Base-by-base conservation (phyloP, 2,113 vertebrate genomes). In the Riparia riparia region DNA sequence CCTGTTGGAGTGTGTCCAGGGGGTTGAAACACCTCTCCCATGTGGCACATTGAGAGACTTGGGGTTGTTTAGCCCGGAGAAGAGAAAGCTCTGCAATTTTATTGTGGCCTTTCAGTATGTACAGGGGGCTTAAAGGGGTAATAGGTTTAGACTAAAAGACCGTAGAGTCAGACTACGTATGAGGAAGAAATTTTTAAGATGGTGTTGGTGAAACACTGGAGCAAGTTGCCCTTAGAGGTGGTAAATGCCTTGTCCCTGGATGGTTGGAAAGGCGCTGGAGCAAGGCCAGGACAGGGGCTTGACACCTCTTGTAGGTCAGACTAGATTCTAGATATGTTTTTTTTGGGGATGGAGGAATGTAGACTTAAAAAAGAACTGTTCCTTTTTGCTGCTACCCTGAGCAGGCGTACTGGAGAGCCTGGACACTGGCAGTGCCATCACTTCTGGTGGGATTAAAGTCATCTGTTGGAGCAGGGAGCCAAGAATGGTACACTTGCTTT, bases 111-210 rank as follows among this genome's bases (percentile, higher is more conserved):
- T 74, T 22, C 31, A 56, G 10, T 54, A 29, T 1, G 0, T 82
- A 37, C 12, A 47, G 31, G 24, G 14, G 6, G 39, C 28, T 61
- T 66, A n/a, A 80, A 58, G 12, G 20, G 3, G 8, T 19, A 66
- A 28, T 37, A 37, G 34, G 11, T 74, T 83, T 37, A 53, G 57
- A 68, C 22, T 39, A 10, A 10, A 68, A 21, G 26, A 53, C 3
- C 0, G 0, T 28, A 32, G 11, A 56, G 64, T 86, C 4, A 73
- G 45, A 18, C 22, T 41, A 13, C 0, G 0, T 42, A 4, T 34
- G 12, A 41, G 17, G 26, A 77, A 73, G 29, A 54, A 19, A 31
- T 44, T 49, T 32, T 69, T 63, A 3, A 1, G 0, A 2, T 53
- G 10, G 7, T 14, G 2, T 3, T 73, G 34, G 49, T 63, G 39